Conservation (phyloP, 1,140 invertebrate genomes). For the Sipha flava region DNA sequence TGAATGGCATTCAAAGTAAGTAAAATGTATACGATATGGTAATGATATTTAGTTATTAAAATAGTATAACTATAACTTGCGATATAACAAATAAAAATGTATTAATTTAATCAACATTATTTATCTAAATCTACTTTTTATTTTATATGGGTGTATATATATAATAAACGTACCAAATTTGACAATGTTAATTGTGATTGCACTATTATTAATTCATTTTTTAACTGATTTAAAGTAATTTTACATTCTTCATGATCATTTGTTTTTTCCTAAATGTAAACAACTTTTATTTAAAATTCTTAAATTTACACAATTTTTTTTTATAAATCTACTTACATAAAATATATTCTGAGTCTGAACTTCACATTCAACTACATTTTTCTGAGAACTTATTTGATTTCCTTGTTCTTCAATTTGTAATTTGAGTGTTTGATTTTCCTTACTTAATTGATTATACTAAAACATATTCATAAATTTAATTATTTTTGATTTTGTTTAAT, state of each 20-base stretch:
- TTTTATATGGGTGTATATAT: too few species aligned
- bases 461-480: neutral
- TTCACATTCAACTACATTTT: neutral
- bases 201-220: neutral
- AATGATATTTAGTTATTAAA: too few species aligned
- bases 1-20: too few species aligned
- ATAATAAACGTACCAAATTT: neutral
- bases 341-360: neutral
- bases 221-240: neutral
- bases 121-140: too few species aligned
- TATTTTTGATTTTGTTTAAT: neutral
- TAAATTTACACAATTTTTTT: neutral
- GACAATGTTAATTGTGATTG: constrained; percentile 11
- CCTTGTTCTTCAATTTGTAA: neutral
- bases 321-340: neutral
- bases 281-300: neutral
- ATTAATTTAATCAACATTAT: too few species aligned
- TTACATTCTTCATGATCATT: constrained; percentile 12
- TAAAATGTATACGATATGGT: too few species aligned
- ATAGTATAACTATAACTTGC: too few species aligned
- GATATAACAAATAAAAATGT: too few species aligned
- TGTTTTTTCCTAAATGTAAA: neutral
- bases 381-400: neutral
- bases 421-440: neutral
- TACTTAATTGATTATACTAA: constrained; percentile 8